A percentile compares a stretch with the other conserved stretches of the same genome.
phyloP scores from a whole-genome alignment of 2,888 invertebrate species.

The Caprella mutica region DNA sequence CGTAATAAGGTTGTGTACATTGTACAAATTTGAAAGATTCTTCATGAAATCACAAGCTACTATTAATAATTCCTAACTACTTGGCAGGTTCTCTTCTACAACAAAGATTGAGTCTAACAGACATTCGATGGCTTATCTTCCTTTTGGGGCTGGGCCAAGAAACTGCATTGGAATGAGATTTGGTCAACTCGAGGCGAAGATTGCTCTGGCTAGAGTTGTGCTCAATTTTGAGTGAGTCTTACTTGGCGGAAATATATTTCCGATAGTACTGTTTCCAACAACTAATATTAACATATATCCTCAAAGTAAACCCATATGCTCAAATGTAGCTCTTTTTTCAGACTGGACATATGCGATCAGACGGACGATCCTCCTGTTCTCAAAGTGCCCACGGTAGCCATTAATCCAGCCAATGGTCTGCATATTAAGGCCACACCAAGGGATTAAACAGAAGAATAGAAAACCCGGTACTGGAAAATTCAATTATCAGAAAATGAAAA shows the following conservation, averaged over 20 bases:
- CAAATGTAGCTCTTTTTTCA: not conserved
- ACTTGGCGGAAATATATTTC: not conserved
- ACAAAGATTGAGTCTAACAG: constrained; percentile 1
- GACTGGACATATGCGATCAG: not conserved
- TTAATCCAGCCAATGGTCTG: not conserved
- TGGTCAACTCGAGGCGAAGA: constrained; percentile 27
- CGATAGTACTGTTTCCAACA: not conserved
- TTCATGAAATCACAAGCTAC: not conserved
- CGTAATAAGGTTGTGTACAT: not conserved
- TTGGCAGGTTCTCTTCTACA: constrained; percentile 16
- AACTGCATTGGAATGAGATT: constrained; percentile 29
- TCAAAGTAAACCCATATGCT: not conserved
- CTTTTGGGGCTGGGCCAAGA: constrained; percentile 31
- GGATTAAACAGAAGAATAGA: too few relatives aligned
- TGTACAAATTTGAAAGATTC: too few relatives aligned
- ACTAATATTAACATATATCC: not conserved
- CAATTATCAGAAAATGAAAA: too few relatives aligned
- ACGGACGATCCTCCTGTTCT: constrained; percentile 1
- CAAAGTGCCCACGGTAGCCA: not conserved
- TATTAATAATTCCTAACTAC: not conserved
- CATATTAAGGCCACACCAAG: too few relatives aligned
- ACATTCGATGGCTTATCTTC: constrained; percentile 25
- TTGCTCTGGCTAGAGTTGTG: constrained; percentile 21
- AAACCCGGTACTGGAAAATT: too few relatives aligned
- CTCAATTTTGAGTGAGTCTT: constrained; percentile 13